These are phyloP conservation scores for Noctilio leporinus DNA, from an alignment of 2,113 vertebrate genomes.

Conservation along the genomic window DNA sequence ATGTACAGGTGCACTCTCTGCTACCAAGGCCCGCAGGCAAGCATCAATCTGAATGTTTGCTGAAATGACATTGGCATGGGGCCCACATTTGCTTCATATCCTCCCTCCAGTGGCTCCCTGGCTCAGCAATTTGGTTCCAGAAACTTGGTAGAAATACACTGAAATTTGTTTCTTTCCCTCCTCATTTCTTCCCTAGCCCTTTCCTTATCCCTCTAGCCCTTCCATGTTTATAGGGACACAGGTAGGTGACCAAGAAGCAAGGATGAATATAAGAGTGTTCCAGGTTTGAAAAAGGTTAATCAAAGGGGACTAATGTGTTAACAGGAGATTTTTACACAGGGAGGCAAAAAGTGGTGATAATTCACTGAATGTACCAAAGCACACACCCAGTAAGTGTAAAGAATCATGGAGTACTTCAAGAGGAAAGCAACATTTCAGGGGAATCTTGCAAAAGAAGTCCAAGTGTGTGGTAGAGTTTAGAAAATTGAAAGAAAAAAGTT, in stretches of 20 bases:
- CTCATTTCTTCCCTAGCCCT: neutral
- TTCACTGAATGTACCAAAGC: neutral
- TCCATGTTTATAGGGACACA: neutral
- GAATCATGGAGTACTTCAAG: neutral
- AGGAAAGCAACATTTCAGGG: neutral
- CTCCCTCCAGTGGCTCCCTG: neutral
- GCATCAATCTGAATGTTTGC: neutral
- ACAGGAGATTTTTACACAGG: neutral
- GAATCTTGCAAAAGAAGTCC: neutral
- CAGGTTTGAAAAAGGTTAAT: neutral
- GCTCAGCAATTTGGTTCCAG: neutral
- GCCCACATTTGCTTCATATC: neutral
- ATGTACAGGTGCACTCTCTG: neutral
- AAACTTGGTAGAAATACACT: neutral
- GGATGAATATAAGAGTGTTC: neutral
- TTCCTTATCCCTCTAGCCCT: neutral
- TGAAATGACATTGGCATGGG: slow-evolving; percentile 21
- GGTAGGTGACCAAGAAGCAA: neutral
- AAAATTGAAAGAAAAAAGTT: neutral
- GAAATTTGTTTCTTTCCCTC: neutral
- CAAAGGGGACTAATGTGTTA: fast-evolving
- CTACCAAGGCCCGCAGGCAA: neutral
- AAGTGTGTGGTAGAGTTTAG: neutral
- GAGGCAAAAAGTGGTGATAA: neutral
- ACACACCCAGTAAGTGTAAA: neutral